Evolutionary conservation across 2,888 invertebrate genomes (phyloP).

Genomic region (Drosophila paramelanica): DNA sequence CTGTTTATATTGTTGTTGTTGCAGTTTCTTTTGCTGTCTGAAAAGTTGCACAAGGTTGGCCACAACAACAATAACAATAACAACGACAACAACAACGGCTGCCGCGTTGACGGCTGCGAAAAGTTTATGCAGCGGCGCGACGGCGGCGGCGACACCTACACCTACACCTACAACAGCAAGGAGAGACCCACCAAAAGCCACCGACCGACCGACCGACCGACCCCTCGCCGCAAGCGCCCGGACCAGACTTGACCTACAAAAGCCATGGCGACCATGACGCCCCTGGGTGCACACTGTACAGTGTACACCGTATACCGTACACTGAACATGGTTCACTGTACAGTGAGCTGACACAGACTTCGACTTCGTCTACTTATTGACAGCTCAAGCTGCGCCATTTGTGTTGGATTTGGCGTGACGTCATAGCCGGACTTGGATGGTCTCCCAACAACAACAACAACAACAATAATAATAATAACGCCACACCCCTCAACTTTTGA

Average conservation of each 20-base stretch:
- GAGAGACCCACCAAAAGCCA: conserved; percentile 15
- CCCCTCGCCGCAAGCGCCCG: conserved; percentile 20
- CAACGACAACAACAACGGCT: conserved; percentile 13
- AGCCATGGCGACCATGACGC: conserved; percentile 53
- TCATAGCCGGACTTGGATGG: conserved; percentile 33
- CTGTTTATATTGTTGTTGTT: conserved; percentile 32
- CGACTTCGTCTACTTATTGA: conserved; percentile 38
- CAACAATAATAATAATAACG: conserved; percentile 24
- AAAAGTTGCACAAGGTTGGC: conserved; percentile 80
- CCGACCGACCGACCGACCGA: background rate
- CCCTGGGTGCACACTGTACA: conserved; percentile 47
- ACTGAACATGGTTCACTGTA: conserved; percentile 29
- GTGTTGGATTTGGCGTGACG: conserved; percentile 37
- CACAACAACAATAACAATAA: conserved; percentile 34
- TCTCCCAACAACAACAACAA: conserved; percentile 9
- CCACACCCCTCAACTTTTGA: conserved; percentile 7
- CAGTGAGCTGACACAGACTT: conserved; percentile 21
- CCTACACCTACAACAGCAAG: conserved; percentile 19
- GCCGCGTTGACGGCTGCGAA: conserved; percentile 63
- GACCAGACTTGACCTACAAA: conserved; percentile 78
- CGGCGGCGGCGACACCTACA: conserved; percentile 69
- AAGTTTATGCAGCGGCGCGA: conserved; percentile 68
- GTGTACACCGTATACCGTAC: conserved; percentile 28
- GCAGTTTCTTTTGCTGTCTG: conserved; percentile 77
- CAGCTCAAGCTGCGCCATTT: conserved; percentile 50